Base-by-base conservation (phyloP, 2,888 invertebrate species). In the Metalampra italica region DNA sequence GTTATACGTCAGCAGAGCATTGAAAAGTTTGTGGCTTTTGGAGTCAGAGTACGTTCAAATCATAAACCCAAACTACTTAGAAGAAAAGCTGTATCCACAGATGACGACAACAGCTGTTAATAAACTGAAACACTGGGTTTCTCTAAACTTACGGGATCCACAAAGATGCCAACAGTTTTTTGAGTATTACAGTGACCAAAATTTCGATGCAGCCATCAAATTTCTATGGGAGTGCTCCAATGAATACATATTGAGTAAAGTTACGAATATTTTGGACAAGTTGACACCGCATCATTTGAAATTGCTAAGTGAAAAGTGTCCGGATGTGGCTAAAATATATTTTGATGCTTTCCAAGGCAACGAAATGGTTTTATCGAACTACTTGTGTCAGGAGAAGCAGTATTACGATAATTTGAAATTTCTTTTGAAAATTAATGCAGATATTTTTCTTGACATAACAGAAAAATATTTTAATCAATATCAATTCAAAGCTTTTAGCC, bases 1-100 rank as follows among this genome's bases (percentile, higher is more conserved):
- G 76, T 55, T 86, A 0, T 82, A 71, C 47, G 82, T 85, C 0
- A 78, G 73, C 53, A 72, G 71, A 64, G 78, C 79, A 0, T 56
- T 86, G 1, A 80, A 78, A 57, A 60, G 71, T 29, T 56, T 49
- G 12, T 84, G 85, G 84, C 60, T 86, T 1, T 37, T 78, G 29
- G 67, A 76, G 12, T 30, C 51, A 12, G 49, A 68, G 34, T 63
- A 74, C 46, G 46, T 49, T 13, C 51, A 74, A 7, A 63, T 82
- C 5, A 66, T 85, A 2, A 76, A 77, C 46, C 78, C 84, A 9
- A 49, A 49, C n/a, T 59, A 77, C 57, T 65, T 86, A 29, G 82
- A 85, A 60, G 45, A 56, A 1, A 49, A 53, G 0, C 54, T 85
- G 7, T 84, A 73, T 46, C 80, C 78, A 2, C 53, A 71, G 34